These are phyloP conservation scores for Enteromius treurensis DNA, from an alignment of 2,797 vertebrate species.

Conservation along the genomic window DNA sequence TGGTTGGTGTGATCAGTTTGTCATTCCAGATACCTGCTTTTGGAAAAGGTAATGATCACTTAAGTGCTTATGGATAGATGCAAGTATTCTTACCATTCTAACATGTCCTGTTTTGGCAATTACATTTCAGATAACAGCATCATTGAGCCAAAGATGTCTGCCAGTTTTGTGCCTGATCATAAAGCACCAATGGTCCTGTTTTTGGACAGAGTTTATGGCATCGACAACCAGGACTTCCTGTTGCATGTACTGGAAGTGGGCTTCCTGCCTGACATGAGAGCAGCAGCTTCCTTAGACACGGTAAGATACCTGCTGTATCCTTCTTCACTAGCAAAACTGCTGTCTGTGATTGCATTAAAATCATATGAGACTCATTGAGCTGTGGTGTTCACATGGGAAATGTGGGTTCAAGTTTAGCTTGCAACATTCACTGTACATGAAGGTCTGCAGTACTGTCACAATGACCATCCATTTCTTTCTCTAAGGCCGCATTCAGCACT, in stretches of 20 bases:
- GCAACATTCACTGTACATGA: not conserved
- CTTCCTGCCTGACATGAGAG: conserved; percentile 95
- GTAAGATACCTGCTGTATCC: conserved; percentile 70
- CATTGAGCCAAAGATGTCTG: conserved; percentile 95
- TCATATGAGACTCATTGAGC: not conserved
- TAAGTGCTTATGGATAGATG: not conserved
- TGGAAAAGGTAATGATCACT: conserved; percentile 83
- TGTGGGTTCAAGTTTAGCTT: not conserved
- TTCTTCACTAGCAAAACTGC: not conserved
- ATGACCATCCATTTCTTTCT: not conserved
- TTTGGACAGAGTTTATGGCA: conserved; percentile 94
- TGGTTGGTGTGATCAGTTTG: conserved; percentile 93
- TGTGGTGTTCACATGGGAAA: not conserved
- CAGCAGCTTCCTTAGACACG: conserved; percentile 92
- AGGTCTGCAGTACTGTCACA: not conserved
- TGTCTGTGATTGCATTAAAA: not conserved
- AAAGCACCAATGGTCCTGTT: conserved; percentile 96
- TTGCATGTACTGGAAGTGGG: conserved; percentile 92
- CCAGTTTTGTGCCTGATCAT: conserved; percentile 94
- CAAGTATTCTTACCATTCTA: not conserved
- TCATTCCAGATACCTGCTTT: conserved; percentile 90
- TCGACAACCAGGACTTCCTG: conserved; percentile 93
- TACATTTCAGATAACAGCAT: conserved; percentile 82
- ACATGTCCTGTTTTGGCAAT: not conserved
- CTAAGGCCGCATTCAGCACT: conserved; percentile 89